Percentiles rank a stretch among this genome's conserved stretches.
phyloP scores from a whole-genome alignment of 2,888 invertebrate genomes.

The Aethes cnicana region DNA sequence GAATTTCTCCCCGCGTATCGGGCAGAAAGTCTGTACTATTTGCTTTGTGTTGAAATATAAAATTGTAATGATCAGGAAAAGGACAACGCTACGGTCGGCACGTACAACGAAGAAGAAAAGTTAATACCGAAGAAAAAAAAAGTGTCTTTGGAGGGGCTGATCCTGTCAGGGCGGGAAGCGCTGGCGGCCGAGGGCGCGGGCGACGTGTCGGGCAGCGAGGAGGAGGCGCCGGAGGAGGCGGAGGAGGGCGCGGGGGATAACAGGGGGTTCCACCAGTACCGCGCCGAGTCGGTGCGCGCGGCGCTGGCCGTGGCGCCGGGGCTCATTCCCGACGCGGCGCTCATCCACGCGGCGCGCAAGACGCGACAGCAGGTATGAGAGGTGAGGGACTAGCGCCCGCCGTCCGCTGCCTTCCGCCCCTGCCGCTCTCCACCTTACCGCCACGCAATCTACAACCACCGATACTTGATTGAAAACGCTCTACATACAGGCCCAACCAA shows the following conservation, averaged over 20 bases:
- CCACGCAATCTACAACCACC: background rate
- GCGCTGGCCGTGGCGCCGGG: constrained; percentile 90
- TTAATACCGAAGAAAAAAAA: constrained; percentile 60
- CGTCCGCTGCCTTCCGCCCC: background rate
- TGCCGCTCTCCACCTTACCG: background rate
- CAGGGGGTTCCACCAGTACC: constrained; percentile 75
- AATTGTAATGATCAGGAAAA: no score
- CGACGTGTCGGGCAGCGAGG: constrained; percentile 82
- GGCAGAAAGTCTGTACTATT: no score
- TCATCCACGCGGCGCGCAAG: constrained; percentile 98
- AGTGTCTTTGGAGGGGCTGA: constrained; percentile 79
- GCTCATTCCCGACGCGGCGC: constrained; percentile 97
- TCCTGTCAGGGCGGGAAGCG: constrained; percentile 91
- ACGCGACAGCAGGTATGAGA: constrained; percentile 93
- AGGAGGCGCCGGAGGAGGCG: constrained; percentile 74
- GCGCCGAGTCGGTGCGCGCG: constrained; percentile 88
- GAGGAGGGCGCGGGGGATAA: constrained; percentile 65
- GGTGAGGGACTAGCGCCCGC: constrained; percentile 86
- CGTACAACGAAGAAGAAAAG: constrained; percentile 42
- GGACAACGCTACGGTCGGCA: constrained; percentile 38
- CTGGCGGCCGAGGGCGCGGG: constrained; percentile 89
- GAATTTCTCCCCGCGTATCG: no score
- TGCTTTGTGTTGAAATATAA: no score
- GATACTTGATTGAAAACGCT: no score
- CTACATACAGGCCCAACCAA: no score